phyloP scores from a whole-genome alignment of 2,113 vertebrate species.

The Scophthalmus maximus region DNA sequence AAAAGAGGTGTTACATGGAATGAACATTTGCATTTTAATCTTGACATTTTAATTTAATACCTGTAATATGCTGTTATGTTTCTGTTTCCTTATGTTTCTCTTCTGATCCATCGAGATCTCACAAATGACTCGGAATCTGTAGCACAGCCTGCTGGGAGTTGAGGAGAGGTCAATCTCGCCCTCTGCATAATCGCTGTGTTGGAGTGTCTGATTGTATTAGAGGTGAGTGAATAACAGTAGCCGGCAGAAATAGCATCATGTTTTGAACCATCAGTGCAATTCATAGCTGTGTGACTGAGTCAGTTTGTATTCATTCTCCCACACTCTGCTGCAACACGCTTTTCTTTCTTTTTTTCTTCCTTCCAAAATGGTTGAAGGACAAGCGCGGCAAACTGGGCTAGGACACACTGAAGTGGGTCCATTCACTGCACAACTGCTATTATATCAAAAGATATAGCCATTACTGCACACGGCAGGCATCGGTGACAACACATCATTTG shows the following conservation, averaged over 20 bases:
- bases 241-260: conserved; percentile 78
- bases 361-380: conserved; percentile 61
- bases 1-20: background rate
- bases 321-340: conserved; percentile 57
- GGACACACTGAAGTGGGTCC: conserved; percentile 28
- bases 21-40: conserved; percentile 15
- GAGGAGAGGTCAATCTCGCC: conserved; percentile 71
- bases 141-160: conserved; percentile 64
- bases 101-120: conserved; percentile 25
- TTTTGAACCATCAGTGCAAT: conserved; percentile 73
- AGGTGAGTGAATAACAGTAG: conserved; percentile 75
- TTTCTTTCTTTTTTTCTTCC: too few relatives aligned
- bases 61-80: background rate
- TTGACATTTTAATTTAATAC: background rate
- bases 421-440: conserved; percentile 37
- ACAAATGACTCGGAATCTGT: conserved; percentile 50
- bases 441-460: conserved; percentile 26
- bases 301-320: conserved; percentile 73
- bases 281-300: conserved; percentile 71
- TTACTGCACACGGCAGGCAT: background rate
- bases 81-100: conserved; percentile 20
- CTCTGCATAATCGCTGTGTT: conserved; percentile 70
- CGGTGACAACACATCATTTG: background rate
- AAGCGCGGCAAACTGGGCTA: background rate
- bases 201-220: conserved; percentile 79